Evolutionary conservation across 2,113 vertebrate species (phyloP).

Genomic region (Grus americana): DNA sequence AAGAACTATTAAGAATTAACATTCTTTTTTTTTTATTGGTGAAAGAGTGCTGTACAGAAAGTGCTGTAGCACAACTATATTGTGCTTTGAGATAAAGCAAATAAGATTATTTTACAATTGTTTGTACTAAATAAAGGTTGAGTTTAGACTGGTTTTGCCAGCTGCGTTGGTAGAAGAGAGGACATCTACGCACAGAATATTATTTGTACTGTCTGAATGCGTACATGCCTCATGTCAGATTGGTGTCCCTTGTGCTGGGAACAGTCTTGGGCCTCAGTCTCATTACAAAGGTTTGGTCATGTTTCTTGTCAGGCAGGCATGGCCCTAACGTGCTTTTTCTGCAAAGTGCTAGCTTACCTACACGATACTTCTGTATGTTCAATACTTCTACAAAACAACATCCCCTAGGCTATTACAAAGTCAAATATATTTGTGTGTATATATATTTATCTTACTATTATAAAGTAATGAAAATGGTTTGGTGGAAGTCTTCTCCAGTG

Average conservation of each 20-base stretch:
- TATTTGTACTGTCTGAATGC: background rate
- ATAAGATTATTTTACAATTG: background rate
- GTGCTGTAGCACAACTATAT: background rate
- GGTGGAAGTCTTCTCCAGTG: background rate
- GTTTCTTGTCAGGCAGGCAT: background rate
- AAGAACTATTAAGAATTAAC: background rate
- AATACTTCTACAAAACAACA: background rate
- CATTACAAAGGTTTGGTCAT: background rate
- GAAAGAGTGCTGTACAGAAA: background rate
- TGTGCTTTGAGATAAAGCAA: background rate
- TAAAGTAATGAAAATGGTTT: background rate
- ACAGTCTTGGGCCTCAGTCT: accelerated
- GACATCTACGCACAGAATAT: background rate
- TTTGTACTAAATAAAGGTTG: background rate
- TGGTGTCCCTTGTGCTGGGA: background rate
- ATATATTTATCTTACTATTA: background rate
- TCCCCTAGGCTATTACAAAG: background rate
- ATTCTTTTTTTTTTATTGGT: background rate
- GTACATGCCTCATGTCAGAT: background rate
- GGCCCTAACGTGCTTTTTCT: background rate
- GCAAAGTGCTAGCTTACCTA: too few species aligned
- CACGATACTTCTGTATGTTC: accelerated
- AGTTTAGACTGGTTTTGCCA: background rate
- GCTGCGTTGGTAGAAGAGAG: background rate
- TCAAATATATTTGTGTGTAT: background rate